Evolutionary conservation across 2,888 invertebrate species (phyloP).

Genomic region (Torymus auratus): DNA sequence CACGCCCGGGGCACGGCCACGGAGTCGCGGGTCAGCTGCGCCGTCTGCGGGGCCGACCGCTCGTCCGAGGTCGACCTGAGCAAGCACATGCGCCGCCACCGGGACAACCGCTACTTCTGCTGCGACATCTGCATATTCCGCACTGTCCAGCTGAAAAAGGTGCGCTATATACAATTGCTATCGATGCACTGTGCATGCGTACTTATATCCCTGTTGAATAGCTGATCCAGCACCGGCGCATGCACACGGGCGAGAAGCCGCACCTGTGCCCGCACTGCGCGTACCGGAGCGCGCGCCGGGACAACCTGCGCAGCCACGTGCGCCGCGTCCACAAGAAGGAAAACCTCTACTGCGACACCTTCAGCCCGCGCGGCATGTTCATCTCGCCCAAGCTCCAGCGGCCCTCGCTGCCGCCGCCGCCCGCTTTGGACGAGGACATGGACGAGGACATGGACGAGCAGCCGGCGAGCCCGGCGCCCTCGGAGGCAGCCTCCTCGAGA

Average conservation of each 20-base stretch:
- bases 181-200: too few relatives aligned
- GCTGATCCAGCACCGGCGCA: conserved; percentile 79
- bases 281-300: conserved; percentile 79
- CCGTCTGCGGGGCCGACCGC: conserved; percentile 79
- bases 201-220: too few relatives aligned
- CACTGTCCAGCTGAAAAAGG: conserved; percentile 80
- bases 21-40: conserved; percentile 78
- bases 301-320: conserved; percentile 80
- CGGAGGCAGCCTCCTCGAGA: neutral
- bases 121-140: conserved; percentile 80
- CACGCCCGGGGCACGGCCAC: conserved; percentile 76
- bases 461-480: neutral
- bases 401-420: conserved; percentile 32
- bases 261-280: conserved; percentile 80
- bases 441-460: neutral
- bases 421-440: neutral
- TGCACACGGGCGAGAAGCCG: conserved; percentile 80
- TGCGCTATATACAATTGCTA: too few relatives aligned
- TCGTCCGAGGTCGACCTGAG: conserved; percentile 78
- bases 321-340: conserved; percentile 79
- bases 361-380: conserved; percentile 78
- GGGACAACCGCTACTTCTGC: conserved; percentile 78
- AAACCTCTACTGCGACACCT: conserved; percentile 79
- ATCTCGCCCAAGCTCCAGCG: conserved; percentile 68
- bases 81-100: conserved; percentile 78